Percentiles rank a stretch among this genome's conserved stretches.
These are phyloP conservation scores for Rotaria sp. DNA, from an alignment of 2,888 invertebrate species.

Conservation along the genomic window DNA sequence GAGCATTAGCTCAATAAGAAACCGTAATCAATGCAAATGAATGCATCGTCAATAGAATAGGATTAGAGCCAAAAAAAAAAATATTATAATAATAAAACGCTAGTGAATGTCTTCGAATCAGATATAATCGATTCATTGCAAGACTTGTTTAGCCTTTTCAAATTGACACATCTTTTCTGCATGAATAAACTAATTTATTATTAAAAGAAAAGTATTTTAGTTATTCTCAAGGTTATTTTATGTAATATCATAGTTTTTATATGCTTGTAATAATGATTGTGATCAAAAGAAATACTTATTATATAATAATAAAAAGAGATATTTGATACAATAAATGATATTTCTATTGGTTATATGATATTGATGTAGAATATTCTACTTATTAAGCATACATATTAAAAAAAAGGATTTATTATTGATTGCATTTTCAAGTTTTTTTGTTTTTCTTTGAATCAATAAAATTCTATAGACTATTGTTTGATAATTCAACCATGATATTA, in stretches of 20 bases:
- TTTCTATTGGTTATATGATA: background rate
- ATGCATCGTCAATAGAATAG: background rate
- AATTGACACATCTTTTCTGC: background rate
- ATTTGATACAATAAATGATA: background rate
- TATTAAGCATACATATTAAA: background rate
- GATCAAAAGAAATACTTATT: background rate
- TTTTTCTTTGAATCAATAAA: background rate
- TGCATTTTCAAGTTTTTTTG: background rate
- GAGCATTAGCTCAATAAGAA: background rate
- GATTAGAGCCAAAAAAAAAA: background rate
- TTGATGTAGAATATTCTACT: background rate
- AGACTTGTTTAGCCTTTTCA: background rate
- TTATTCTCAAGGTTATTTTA: background rate
- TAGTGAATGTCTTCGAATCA: background rate
- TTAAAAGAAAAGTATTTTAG: background rate
- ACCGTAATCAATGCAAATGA: background rate
- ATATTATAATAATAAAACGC: background rate
- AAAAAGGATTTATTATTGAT: background rate
- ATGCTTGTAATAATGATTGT: background rate
- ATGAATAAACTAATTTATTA: background rate
- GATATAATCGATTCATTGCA: background rate
- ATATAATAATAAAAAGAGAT: background rate
- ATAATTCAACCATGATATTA: too few relatives aligned
- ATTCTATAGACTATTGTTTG: too few relatives aligned
- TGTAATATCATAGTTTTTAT: background rate